Evolutionary conservation across 2,888 invertebrate species (phyloP).

Genomic region (Limnephilus rhombicus): DNA sequence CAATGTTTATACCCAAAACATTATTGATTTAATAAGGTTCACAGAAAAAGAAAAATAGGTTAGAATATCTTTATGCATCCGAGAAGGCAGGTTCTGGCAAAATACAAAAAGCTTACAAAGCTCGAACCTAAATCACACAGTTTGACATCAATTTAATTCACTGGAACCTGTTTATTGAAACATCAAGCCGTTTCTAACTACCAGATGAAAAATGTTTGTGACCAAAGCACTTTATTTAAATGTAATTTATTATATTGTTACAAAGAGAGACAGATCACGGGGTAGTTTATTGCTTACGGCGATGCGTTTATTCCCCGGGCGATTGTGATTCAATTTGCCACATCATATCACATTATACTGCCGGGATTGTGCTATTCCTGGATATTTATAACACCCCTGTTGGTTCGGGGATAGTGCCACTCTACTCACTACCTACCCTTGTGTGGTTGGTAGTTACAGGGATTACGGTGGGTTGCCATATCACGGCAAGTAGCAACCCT

Average conservation of each 20-base stretch:
- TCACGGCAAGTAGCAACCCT: neutral
- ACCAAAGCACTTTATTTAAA: conserved; percentile 29
- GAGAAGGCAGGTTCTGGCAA: neutral
- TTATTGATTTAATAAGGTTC: neutral
- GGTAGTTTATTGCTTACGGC: conserved; percentile 38
- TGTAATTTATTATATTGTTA: conserved; percentile 39
- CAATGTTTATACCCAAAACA: neutral
- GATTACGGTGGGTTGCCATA: neutral
- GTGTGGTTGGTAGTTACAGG: neutral
- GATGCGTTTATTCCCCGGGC: conserved; percentile 56
- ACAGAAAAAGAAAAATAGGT: neutral
- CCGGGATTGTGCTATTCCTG: conserved; percentile 42
- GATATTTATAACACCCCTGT: conserved; percentile 46
- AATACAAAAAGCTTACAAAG: neutral
- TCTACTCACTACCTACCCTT: neutral
- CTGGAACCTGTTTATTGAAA: neutral
- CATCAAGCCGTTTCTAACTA: neutral
- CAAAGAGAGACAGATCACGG: conserved; percentile 36
- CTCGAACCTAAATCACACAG: neutral
- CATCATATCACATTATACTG: conserved; percentile 61
- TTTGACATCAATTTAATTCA: neutral
- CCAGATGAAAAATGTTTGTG: conserved; percentile 16
- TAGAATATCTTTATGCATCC: neutral
- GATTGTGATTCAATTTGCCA: conserved; percentile 64
- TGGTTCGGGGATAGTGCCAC: neutral